Evolutionary conservation across 2,113 vertebrate species (phyloP).

Genomic region (Dermatemys mawii): DNA sequence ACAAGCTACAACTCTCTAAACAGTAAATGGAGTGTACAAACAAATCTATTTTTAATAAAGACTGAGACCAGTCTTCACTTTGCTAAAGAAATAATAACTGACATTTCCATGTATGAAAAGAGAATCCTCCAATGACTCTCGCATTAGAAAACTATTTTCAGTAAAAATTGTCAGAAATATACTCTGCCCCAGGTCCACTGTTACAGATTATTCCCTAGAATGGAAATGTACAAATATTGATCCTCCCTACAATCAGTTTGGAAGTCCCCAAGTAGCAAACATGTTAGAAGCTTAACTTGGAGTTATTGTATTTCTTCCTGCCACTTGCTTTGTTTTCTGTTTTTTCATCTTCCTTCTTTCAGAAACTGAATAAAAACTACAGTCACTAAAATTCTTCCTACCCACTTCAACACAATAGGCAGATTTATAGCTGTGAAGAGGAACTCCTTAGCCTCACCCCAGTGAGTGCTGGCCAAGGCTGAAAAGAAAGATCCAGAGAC

Average conservation of each 20-base stretch:
- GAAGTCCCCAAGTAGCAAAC: not conserved
- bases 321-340: not conserved
- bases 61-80: not conserved
- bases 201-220: not conserved
- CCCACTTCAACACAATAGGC: not conserved
- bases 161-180: not conserved
- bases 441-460: not conserved
- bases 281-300: not conserved
- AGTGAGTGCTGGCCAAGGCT: not conserved
- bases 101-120: not conserved
- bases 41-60: not conserved
- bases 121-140: not conserved
- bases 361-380: constrained; percentile 5
- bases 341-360: not conserved
- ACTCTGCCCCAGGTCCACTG: not conserved
- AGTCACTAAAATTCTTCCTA: not conserved
- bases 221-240: not conserved
- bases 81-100: not conserved
- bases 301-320: not conserved
- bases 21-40: not conserved
- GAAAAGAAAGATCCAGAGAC: not conserved
- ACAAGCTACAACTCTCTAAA: not conserved
- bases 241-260: not conserved
- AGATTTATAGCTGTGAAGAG: not conserved
- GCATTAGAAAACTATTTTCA: not conserved